Conservation (phyloP, 2,888 invertebrate genomes). For the Cheilosia scutellata region DNA sequence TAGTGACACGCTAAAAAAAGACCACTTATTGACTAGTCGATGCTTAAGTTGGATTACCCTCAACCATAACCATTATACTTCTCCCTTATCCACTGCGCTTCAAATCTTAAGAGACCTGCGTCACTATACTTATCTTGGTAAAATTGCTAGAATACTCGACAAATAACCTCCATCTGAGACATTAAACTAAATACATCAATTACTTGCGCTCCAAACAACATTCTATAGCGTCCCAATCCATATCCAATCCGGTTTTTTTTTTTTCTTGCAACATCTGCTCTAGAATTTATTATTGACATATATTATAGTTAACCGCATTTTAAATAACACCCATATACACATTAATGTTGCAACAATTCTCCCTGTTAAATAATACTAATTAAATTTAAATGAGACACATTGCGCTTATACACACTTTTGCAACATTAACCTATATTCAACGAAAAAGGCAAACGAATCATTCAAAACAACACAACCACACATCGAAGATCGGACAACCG, state of each 20-base stretch:
- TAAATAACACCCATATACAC: conserved; percentile 3
- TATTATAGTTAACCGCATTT: neutral
- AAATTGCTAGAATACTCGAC: neutral
- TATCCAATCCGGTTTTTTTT: conserved; percentile 10
- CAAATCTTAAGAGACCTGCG: neutral
- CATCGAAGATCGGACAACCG: conserved; percentile 14
- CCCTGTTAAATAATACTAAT: conserved; percentile 61
- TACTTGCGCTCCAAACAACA: neutral
- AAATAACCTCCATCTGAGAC: neutral
- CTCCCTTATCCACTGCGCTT: no score
- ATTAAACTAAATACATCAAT: neutral
- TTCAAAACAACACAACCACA: conserved; percentile 25
- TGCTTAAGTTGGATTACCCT: no score
- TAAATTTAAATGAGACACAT: conserved; percentile 63
- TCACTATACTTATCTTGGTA: neutral
- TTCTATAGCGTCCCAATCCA: neutral
- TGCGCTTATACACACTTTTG: neutral
- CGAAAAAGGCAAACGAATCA: conserved; percentile 62
- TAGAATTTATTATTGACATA: conserved; percentile 10
- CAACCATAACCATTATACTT: no score
- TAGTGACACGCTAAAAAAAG: no score
- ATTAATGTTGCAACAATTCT: conserved; percentile 19
- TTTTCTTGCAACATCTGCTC: conserved; percentile 3
- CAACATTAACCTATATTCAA: conserved; percentile 68
- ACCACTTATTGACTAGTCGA: no score